Base-by-base conservation (phyloP, 2,113 vertebrate genomes). In the Rhinoderma darwinii region DNA sequence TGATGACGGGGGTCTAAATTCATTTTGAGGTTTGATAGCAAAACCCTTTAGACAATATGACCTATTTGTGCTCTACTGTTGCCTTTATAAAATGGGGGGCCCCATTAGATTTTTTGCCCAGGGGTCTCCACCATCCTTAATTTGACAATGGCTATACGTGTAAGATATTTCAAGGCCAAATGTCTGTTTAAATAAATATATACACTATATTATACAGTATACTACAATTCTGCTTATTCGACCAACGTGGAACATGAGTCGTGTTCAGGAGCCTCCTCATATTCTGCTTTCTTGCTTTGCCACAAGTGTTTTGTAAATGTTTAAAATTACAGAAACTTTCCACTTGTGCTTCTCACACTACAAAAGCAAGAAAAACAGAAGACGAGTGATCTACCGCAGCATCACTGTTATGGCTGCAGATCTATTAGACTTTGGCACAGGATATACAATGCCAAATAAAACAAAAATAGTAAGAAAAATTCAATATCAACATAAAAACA, bases 281-380 rank as follows among this genome's bases (percentile, higher is more conserved):
- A 12, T 3, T 30, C 25, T 47, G n/a, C 27, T 63, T 25, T 35
- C 27, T 22, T 3, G 2, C 51, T 1, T 27, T 18, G 54, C 54
- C n/a, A 27, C 54, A 81, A n/a, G 39, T 10, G 17, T 63, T 18
- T 41, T 7, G 35, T 27, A 39, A 81, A 63, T 61, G 39, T 61
- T 39, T 41, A 41, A 22, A 35, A 20, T 35, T 35, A 27, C 63
- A 35, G 30, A 20, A 68, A 43, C 18, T 32, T 66, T 82, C 39
- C 56, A 66, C 39, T 82, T 30, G n/a, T 61, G 41, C 61, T 43
- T 63, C 59, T 82, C 39, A 66, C 25, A 66, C 61, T 41, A 66
- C 39, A 63, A 61, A 17, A 66, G n/a, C 39, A 30, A 61, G 41
- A 25, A 81, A 63, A 44, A 81, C 32, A 8, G 50, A 11, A 59